Percentiles rank a stretch among this genome's conserved stretches.
phyloP scores from a whole-genome alignment of 2,797 vertebrate genomes.

The Pyrocephalus nanus region DNA sequence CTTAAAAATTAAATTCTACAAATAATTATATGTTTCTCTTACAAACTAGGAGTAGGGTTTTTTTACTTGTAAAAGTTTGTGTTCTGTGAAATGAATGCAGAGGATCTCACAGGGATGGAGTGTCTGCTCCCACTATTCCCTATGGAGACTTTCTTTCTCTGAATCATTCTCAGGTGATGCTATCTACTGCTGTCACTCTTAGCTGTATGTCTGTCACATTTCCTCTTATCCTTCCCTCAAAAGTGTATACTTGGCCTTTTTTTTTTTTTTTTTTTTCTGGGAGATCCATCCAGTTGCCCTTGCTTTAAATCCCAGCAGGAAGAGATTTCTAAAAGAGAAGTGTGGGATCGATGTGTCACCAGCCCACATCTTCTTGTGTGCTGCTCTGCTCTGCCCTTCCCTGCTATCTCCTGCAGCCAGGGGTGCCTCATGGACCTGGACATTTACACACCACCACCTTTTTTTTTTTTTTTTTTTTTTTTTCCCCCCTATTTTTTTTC shows the following conservation, averaged over 20 bases:
- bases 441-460: fast-evolving
- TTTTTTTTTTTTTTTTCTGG: background rate
- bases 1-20: background rate
- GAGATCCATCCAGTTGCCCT: background rate
- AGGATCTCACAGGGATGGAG: background rate
- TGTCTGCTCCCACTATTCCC: background rate
- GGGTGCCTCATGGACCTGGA: background rate
- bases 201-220: background rate
- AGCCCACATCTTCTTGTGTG: fast-evolving
- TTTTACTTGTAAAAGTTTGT: background rate
- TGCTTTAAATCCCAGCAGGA: background rate
- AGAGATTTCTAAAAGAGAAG: background rate
- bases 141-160: background rate
- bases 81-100: background rate
- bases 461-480: too few relatives aligned
- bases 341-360: background rate
- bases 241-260: background rate
- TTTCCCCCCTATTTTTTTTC: background rate
- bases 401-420: background rate
- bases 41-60: background rate
- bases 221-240: background rate
- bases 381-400: background rate
- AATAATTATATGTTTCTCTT: background rate
- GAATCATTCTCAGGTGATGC: background rate
- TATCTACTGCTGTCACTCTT: conserved; percentile 32